phyloP scores from a whole-genome alignment of 2,797 vertebrate genomes.

The Cottoperca gobio region DNA sequence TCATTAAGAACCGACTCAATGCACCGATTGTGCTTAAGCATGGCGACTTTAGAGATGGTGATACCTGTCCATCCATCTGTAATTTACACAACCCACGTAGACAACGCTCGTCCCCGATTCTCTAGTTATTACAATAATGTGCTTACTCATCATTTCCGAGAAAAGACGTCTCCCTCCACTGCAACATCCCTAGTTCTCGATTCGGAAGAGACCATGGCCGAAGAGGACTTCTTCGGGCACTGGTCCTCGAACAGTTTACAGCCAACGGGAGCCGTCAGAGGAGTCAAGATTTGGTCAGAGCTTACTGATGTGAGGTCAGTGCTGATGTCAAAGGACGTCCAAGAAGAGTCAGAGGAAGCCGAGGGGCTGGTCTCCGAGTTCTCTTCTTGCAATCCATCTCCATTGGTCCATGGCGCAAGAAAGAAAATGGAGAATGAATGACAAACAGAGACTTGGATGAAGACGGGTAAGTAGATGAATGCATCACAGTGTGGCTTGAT shows the following conservation, averaged over 20 bases:
- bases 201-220: slow-evolving; percentile 1
- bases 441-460: not conserved
- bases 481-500: slow-evolving; percentile 18
- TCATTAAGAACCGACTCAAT: not conserved
- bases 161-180: slow-evolving; percentile 80
- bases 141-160: slow-evolving; percentile 76
- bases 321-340: slow-evolving; percentile 70
- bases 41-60: not conserved
- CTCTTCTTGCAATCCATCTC: slow-evolving; percentile 35
- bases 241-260: slow-evolving; percentile 12
- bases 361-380: slow-evolving; percentile 56
- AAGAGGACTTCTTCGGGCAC: not conserved
- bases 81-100: not conserved
- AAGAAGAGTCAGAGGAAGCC: slow-evolving; percentile 63
- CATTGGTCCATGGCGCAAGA: slow-evolving; percentile 48
- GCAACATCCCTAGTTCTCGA: not conserved
- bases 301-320: slow-evolving; percentile 75
- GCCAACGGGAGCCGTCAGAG: slow-evolving; percentile 19
- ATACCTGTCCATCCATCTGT: too few species aligned
- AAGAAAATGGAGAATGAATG: slow-evolving; percentile 12
- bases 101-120: not conserved
- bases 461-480: slow-evolving; percentile 9
- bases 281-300: slow-evolving; percentile 60
- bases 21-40: not conserved
- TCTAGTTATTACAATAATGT: not conserved